Conservation (phyloP, 1,140 invertebrate species). For the Vanessa atalanta region DNA sequence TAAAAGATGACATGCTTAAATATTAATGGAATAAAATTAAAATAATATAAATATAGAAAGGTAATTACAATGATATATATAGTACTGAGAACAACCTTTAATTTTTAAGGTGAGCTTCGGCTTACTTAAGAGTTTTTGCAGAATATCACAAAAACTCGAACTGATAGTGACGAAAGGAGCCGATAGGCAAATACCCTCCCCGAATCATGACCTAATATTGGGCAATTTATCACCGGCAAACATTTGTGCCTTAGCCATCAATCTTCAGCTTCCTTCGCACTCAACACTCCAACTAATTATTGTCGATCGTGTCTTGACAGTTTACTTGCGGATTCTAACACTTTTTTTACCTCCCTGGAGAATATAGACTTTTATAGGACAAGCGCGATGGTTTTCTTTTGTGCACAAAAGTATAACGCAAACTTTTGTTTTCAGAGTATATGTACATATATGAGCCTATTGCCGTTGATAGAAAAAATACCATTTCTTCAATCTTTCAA, state of each 20-base stretch:
- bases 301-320: conserved; percentile 67
- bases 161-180: conserved; percentile 44
- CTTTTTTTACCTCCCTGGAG: conserved; percentile 15
- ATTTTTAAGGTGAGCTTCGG: not conserved
- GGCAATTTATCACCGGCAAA: conserved; percentile 77
- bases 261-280: conserved; percentile 70
- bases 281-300: conserved; percentile 78
- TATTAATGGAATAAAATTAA: too few relatives aligned
- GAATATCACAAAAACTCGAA: conserved; percentile 26
- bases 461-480: too few relatives aligned
- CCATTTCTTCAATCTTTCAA: too few relatives aligned
- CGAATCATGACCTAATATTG: conserved; percentile 77
- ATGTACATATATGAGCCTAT: too few relatives aligned
- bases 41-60: not conserved
- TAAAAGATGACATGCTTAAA: too few relatives aligned
- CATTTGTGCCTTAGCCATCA: conserved; percentile 71
- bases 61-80: not conserved
- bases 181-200: conserved; percentile 72
- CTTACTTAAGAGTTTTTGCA: not conserved
- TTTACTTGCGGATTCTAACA: conserved; percentile 58
- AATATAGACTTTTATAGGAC: not conserved
- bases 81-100: not conserved
- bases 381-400: not conserved
- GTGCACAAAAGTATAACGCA: too few relatives aligned
- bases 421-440: too few relatives aligned